Base-by-base conservation (phyloP, 64 coral and sea anemone genomes). In the Montipora efflorescens region DNA sequence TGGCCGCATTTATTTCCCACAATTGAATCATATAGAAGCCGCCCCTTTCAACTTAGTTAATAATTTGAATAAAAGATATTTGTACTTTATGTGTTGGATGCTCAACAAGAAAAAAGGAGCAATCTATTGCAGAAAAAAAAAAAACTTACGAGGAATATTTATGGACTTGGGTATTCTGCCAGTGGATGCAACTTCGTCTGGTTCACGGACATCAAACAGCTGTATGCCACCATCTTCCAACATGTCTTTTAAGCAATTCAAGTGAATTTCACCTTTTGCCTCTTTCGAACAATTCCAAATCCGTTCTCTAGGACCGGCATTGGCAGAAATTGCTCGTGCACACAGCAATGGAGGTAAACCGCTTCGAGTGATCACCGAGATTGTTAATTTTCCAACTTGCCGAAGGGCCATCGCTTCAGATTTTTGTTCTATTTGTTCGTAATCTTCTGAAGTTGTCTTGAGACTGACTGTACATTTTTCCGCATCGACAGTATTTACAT, bases 161-260 rank as follows among this genome's bases (percentile, higher is more conserved):
- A 90, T 77, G 25, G 93, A 48, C 4, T 69, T 73, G 47, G 93
- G 93, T 91, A 97, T 97, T 78, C 88, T 94, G 18, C 96, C 96
- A 15, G 69, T 19, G 23, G 91, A 82, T 49, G 91, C 68, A 12
- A 97, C 77, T 23, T 97, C 96, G 84, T 97, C 76, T 3, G 96
- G 92, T 84, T 97, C 96, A 5, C 96, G 93, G 10, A 97, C 96
- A 92, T 97, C 96, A 75, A 97, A 91, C 2, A 97, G 85, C 48
- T 95, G 93, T 55, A 97, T 76, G 71, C 92, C 81, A 18, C 59
- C 91, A 62, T 87, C 76, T 47, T 49, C 59, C 10, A 95, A 50
- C 77, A 98, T 90, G 84, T 98, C 81, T 75, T 87, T 92, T 5
- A 98, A 55, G 53, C 92, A 93, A 12, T 86, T 64, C 19, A 86